Conservation (phyloP, 2,797 vertebrate species). For the Falco novaeseelandiae region DNA sequence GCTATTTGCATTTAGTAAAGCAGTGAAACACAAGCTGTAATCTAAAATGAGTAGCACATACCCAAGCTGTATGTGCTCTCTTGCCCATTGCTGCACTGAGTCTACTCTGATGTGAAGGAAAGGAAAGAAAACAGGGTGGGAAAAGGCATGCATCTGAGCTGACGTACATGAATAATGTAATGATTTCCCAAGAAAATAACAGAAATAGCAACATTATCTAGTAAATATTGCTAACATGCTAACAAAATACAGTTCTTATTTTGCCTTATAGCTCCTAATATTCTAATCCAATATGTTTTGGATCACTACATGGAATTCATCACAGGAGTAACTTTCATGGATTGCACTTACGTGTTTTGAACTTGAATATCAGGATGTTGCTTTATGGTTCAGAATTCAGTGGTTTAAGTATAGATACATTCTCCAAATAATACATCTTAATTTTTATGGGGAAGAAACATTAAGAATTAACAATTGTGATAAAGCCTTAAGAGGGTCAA, state of each 20-base stretch:
- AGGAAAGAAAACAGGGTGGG: not conserved
- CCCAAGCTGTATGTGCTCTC: not conserved
- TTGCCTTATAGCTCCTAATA: not conserved
- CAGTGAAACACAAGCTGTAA: not conserved
- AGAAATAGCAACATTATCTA: not conserved
- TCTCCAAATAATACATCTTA: not conserved
- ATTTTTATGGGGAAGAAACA: not conserved
- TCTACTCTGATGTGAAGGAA: not conserved
- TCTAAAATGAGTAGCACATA: not conserved
- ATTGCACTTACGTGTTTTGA: not conserved
- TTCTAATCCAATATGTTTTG: not conserved
- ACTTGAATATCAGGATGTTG: not conserved
- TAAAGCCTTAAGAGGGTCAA: not conserved
- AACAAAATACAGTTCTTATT: not conserved
- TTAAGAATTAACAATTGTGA: not conserved
- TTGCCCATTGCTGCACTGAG: not conserved
- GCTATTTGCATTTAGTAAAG: not conserved
- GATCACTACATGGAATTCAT: not conserved
- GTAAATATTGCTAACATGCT: not conserved
- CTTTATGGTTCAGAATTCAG: not conserved
- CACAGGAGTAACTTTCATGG: not conserved
- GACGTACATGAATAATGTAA: not conserved
- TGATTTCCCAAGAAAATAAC: not conserved
- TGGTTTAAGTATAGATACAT: not conserved
- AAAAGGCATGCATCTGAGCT: not conserved